Conservation (phyloP, 2,888 invertebrate genomes). For the Branchinecta sandiegonensis region DNA sequence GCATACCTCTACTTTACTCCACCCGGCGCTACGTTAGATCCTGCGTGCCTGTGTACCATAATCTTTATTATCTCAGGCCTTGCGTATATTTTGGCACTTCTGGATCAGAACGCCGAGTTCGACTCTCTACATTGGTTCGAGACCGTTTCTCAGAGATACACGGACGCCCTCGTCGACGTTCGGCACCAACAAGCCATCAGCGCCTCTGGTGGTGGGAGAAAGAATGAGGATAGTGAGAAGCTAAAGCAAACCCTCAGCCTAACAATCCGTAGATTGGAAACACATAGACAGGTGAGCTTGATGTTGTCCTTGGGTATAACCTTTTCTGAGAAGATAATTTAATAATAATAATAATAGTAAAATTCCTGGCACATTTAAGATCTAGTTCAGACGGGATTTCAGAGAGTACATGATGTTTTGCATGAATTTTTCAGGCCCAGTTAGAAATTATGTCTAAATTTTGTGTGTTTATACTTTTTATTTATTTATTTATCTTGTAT, state of each 20-base stretch:
- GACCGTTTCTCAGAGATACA: slow-evolving; percentile 59
- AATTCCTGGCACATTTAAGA: too few species aligned
- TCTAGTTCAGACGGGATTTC: too few species aligned
- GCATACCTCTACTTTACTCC: too few species aligned
- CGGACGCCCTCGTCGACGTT: slow-evolving; percentile 35
- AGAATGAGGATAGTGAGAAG: slow-evolving; percentile 52
- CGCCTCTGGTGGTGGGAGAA: slow-evolving; percentile 19
- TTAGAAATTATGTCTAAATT: too few species aligned
- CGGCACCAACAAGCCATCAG: slow-evolving; percentile 24
- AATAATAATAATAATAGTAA: too few species aligned
- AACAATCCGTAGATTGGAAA: slow-evolving; percentile 66
- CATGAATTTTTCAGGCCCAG: too few species aligned
- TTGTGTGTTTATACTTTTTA: too few species aligned
- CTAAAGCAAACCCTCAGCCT: slow-evolving; percentile 80
- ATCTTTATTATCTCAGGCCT: slow-evolving; percentile 39
- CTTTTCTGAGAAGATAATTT: too few species aligned
- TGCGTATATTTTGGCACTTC: slow-evolving; percentile 76
- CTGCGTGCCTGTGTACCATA: slow-evolving; percentile 3
- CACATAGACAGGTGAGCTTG: slow-evolving; percentile 43
- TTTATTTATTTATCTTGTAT: too few species aligned
- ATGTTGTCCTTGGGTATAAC: neutral
- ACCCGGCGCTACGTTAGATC: too few species aligned
- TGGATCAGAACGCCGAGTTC: slow-evolving; percentile 71
- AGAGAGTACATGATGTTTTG: too few species aligned
- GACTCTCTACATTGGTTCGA: slow-evolving; percentile 92